These are phyloP conservation scores for Pachymerium ferrugineum DNA, from an alignment of 2,888 invertebrate species.

Conservation along the genomic window DNA sequence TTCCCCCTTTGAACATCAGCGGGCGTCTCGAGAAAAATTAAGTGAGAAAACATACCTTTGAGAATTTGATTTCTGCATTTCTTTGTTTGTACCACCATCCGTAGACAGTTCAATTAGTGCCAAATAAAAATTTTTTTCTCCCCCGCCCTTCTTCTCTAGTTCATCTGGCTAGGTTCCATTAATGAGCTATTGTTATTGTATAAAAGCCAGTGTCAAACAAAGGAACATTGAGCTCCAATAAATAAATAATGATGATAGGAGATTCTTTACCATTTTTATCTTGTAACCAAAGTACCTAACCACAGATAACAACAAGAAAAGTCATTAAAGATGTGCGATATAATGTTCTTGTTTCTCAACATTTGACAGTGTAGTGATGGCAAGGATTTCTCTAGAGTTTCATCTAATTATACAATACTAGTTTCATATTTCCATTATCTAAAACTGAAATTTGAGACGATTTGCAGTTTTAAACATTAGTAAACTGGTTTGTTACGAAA, in stretches of 20 bases:
- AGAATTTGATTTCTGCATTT: conserved; percentile 1
- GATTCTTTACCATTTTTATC: too few species aligned
- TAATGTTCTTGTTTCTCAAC: too few species aligned
- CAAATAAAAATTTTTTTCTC: neutral
- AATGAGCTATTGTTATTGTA: neutral
- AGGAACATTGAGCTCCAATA: neutral
- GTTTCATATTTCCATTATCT: too few species aligned
- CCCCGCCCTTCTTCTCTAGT: too few species aligned
- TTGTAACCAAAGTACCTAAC: neutral
- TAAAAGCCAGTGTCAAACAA: neutral
- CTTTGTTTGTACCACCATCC: neutral
- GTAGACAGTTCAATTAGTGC: neutral
- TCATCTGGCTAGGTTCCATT: neutral
- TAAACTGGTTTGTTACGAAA: too few species aligned
- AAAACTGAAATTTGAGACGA: too few species aligned
- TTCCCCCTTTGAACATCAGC: neutral
- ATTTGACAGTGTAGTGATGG: too few species aligned
- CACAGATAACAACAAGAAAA: neutral
- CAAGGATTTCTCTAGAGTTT: too few species aligned
- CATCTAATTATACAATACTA: too few species aligned
- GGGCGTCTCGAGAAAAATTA: neutral
- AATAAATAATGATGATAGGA: neutral
- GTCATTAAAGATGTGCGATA: too few species aligned
- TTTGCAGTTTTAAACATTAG: too few species aligned
- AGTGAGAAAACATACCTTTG: neutral